These are phyloP conservation scores for Neria commutata DNA, from an alignment of 2,888 invertebrate genomes.

Conservation along the genomic window DNA sequence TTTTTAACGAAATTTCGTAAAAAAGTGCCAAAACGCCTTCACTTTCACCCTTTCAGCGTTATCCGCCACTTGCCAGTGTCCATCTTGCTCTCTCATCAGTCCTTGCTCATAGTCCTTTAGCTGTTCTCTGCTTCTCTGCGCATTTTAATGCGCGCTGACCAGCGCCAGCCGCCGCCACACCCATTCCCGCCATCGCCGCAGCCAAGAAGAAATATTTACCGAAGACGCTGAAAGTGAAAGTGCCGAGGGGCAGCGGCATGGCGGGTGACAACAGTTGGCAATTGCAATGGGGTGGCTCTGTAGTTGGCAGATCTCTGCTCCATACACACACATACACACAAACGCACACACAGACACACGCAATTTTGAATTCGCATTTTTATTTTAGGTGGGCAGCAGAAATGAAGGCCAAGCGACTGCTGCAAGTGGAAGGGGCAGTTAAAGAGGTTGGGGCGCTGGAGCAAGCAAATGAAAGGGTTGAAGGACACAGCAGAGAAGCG, in stretches of 20 bases:
- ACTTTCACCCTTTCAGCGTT: too few species aligned
- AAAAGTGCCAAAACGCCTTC: not conserved
- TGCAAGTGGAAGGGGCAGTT: not conserved
- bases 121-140: not conserved
- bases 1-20: not conserved
- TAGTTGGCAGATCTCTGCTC: not conserved
- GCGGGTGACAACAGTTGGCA: not conserved
- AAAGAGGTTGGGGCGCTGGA: not conserved
- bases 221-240: constrained; percentile 9
- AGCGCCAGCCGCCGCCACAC: not conserved
- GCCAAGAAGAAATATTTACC: constrained; percentile 21
- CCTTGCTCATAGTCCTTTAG: not conserved
- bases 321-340: constrained; percentile 12
- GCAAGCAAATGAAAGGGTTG: not conserved
- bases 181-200: constrained; percentile 25
- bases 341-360: not conserved
- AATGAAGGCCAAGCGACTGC: too few species aligned
- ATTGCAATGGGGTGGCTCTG: not conserved
- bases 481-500: too few species aligned
- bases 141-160: constrained; percentile 3
- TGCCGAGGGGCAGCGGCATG: constrained; percentile 9
- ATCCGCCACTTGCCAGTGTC: not conserved
- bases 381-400: not conserved
- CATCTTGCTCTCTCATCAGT: not conserved
- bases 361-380: not conserved